Base-by-base conservation (phyloP, 1,140 invertebrate species). In the Zaprionus nigranus region DNA sequence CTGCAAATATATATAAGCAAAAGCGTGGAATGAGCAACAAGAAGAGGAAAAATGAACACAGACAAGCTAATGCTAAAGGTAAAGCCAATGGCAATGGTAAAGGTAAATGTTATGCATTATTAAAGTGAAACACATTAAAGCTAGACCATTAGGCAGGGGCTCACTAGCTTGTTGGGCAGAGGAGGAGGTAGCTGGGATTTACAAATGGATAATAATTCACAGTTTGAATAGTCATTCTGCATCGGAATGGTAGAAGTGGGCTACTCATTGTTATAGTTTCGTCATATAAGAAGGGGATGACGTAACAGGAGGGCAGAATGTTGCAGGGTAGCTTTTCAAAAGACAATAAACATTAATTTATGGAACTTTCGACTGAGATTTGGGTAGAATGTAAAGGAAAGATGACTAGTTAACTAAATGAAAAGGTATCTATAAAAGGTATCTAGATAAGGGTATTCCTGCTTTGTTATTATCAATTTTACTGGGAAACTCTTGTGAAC, bases 1-100 rank as follows among this genome's bases (percentile, higher is more conserved):
- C 96, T 96, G 91, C 17, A 93, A 94, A 79, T 60, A 78, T 30
- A 30, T 9, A 7, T 28, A 28, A 17, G 43, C 34, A 46, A 79
- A 63, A 34, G 38, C 20, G 20, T 22, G 46, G 46, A 17, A 71
- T 58, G 22, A 68, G 46, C 56, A 38, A 57, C 30, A 60, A 30
- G 34, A 62, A 61, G 43, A 56, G 43, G 56, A 79, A 56, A 49
- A 36, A 65, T 20, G 57, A 40, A 56, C 5, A 56, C 12, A 51
- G 9, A 51, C 7, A 5, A 22, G 17, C 20, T 58, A 65, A 58
- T 56, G 81, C 51, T 67, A 85, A 85, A 81, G 78, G 73, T 83
- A 85, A 85, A 81, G 46, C 9, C 11, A 24, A 51, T 24, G 53
- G 24, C 46, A 62, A 61, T 62, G 83, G 65, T 70, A 83, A 84